Evolutionary conservation across 2,888 invertebrate genomes (phyloP), one percentile per base, ranked within the genome.

Genomic region (Chirona hameri): DNA sequence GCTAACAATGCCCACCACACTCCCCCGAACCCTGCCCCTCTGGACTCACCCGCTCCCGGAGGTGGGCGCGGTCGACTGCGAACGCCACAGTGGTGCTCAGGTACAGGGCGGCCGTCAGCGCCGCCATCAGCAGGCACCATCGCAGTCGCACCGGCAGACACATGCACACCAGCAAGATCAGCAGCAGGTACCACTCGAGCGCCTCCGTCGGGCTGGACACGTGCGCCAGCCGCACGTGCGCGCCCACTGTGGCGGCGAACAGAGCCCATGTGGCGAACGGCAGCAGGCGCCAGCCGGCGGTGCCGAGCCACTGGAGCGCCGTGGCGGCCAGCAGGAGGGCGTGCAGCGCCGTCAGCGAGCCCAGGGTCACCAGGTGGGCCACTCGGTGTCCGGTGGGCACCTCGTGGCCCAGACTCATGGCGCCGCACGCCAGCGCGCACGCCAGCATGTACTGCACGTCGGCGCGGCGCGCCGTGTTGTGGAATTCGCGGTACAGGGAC

Each of bases 121-220:
- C 60, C 12, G 85, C 72, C 15, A 85, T 83, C 46, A 86, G 81
- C 46, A 86, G 79, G 69, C 86, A 84, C 24, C 86, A 85, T 79
- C 91, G 89, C 72, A 93, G 88, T 82, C 93, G 90, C 83, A 94
- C 88, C 0, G 94, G 94, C 85, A 94, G 88, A 27, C 93, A 92
- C 83, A 93, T 92, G 88, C 93, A 93, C 81, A 93, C 91, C 81
- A 94, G 89, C 87, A 93, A 94, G 86, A 93, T 91, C 86, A 93
- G 88, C 81, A 94, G 89, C 84, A 94, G 89, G 52, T 92, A 90
- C 93, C 93, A 94, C 57, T 93, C 93, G 29, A 94, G 89, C 82
- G 91, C 90, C 86, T 93, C 92, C 83, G 93, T 90, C 52, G 86
- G 86, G 7, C 39, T 39, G 24, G 24, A 5, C 15, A 4, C 21